Evolutionary conservation across 1,140 invertebrate genomes (phyloP), one percentile per base, ranked within the genome.

Genomic region (Penaeus indicus): DNA sequence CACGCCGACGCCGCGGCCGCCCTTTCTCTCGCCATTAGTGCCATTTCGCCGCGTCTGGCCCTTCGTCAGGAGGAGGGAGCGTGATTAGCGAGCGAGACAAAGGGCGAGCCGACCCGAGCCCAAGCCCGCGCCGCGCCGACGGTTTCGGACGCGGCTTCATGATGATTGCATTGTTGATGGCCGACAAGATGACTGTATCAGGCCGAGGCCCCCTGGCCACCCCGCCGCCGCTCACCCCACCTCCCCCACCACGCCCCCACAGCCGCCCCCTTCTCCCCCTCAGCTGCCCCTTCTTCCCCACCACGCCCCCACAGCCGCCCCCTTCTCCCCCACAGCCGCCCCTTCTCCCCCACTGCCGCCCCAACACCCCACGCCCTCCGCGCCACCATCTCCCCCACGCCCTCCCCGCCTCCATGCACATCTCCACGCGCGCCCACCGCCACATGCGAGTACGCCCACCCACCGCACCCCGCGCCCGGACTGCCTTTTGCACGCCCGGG

Each of bases 161-260:
- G 75, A 80, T 86, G 77, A 86, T 86, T 86, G 85, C 84, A 75
- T 85, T 85, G 72, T 86, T 86, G 85, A 86, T 86, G 85, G 85
- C 72, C 21, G 54, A 21, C 27, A 42, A 86, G 85, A 86, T 80
- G 85, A 80, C 75, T 86, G 85, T 80, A 86, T 80, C 75, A 64
- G 85, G 75, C 75, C 60, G 32, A 18, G 47, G 21, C 2, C 27
- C 27, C 72, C 42, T 75, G 27, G 72, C 27, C 72, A 19, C 42
- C 72, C 42, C 27, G 4, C 72, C 42, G 16, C 25, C 72, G 18
- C 72, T 75, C 72, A 7, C 25, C 27, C 72, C 42, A 10, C 27
- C 42, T 32, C 72, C 72, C n/a, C 72, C 72, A 18, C 42, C 72
- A 19, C 72, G 25, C 72, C 27, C 72, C 72, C 72, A 72, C 69